Evolutionary conservation across 2,888 invertebrate genomes (phyloP), one percentile per base, ranked within the genome.

Genomic region (Drosophila mayaguana): DNA sequence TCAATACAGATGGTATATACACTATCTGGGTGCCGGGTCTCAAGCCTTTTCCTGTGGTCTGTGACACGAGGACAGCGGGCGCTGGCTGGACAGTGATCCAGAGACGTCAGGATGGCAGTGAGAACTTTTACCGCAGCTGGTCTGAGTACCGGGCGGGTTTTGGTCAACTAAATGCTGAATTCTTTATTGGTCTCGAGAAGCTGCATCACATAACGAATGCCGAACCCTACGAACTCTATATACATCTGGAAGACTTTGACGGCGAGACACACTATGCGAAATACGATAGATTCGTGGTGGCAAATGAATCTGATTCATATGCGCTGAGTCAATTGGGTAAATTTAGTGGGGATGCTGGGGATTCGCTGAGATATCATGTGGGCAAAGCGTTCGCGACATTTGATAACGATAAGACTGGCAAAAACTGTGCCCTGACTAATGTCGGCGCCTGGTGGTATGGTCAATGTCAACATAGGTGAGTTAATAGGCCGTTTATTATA

Each of bases 401-500:
- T 53, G 96, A 96, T 86, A 91, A 93, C 43, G 96, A 96, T 88
- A 94, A 95, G 95, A 96, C 82, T 34, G 22, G 32, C 93, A 94
- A 95, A 92, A 93, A 94, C 43, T 96, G 96, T 89, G 95, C 96
- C 0, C 90, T 93, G 32, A 94, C 94, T 54, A 95, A 95, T 80
- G 94, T 94, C 2, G 96, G 96, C 0, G 96, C 95, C 8, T 96
- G 96, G 96, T 96, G 96, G 96, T 96, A 96, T 88, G 95, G 94
- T 79, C 94, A 94, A 53, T 96, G 96, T 80, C 95, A 95, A 72
- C 94, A 94, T 72, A 94, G 94, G 95, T 94, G 80, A 73, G 63
- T 57, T 25, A 18, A 18, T 18, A 54, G 12, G 6, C 11, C 2
- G 25, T 2, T 48, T 14, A 14, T 22, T 8, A 8, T n/a, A 11